A percentile compares a stretch with the other conserved stretches of the same genome.
Evolutionary conservation across 2,888 invertebrate genomes (phyloP).

Genomic region (Rhorus exstirpatorius): DNA sequence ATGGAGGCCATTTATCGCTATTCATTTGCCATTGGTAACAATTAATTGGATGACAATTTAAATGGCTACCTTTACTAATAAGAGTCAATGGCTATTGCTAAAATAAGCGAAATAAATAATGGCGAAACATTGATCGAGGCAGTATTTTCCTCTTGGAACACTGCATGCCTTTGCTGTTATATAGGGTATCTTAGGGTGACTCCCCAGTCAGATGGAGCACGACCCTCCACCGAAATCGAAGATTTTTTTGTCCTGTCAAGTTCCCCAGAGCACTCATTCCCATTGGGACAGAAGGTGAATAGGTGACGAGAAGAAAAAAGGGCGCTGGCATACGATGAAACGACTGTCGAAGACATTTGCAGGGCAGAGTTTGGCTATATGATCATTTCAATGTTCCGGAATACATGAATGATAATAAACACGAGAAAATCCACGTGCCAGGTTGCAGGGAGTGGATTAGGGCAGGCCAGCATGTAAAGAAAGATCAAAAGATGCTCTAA

Average conservation of each 20-base stretch:
- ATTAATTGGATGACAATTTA: background rate
- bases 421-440: background rate
- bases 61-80: background rate
- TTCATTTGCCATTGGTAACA: background rate
- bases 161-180: background rate
- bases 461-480: no score
- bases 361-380: background rate
- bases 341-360: background rate
- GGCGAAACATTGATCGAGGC: background rate
- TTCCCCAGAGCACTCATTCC: background rate
- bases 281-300: slow-evolving; percentile 1
- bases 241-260: background rate
- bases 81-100: background rate
- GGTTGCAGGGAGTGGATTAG: no score
- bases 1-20: no score
- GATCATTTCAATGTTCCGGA: background rate
- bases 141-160: background rate
- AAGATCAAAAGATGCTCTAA: no score
- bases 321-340: background rate
- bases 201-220: background rate
- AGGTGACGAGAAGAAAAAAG: slow-evolving; percentile 20
- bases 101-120: background rate
- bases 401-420: background rate
- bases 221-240: slow-evolving; percentile 1
- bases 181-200: slow-evolving; percentile 6